Conservation (phyloP, 2,888 invertebrate species). For the Polymixis flavicincta region DNA sequence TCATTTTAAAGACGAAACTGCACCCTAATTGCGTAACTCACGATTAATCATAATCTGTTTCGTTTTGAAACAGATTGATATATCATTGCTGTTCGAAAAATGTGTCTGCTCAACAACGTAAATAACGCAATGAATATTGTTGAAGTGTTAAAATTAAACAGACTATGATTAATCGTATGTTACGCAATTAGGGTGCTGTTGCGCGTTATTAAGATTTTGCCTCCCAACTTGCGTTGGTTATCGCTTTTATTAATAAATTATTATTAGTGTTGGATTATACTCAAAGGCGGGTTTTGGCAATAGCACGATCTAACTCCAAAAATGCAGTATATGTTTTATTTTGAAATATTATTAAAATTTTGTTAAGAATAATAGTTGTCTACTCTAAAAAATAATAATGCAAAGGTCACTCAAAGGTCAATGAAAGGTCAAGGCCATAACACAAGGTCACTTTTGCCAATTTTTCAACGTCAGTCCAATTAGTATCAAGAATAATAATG, state of each 20-base stretch:
- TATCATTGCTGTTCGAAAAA: too few species aligned
- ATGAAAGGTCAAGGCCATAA: too few species aligned
- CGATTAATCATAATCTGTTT: too few species aligned
- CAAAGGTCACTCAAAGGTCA: background rate
- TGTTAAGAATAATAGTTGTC: background rate
- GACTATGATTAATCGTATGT: too few species aligned
- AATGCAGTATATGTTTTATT: background rate
- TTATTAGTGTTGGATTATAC: background rate
- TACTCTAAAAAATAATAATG: background rate
- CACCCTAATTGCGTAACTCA: too few species aligned
- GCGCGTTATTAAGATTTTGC: background rate
- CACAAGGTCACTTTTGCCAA: background rate
- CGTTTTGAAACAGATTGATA: too few species aligned
- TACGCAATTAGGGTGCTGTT: too few species aligned
- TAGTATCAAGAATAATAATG: background rate
- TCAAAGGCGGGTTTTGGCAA: background rate
- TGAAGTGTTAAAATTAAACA: too few species aligned
- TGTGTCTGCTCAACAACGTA: too few species aligned
- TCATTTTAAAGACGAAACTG: background rate
- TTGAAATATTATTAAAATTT: background rate
- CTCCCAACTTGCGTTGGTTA: background rate
- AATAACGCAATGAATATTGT: too few species aligned
- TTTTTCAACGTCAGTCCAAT: background rate
- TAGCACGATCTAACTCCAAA: background rate
- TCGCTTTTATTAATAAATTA: too few species aligned